These are phyloP conservation scores for Eremophila alpestris DNA, from an alignment of 2,797 vertebrate species.

Conservation along the genomic window DNA sequence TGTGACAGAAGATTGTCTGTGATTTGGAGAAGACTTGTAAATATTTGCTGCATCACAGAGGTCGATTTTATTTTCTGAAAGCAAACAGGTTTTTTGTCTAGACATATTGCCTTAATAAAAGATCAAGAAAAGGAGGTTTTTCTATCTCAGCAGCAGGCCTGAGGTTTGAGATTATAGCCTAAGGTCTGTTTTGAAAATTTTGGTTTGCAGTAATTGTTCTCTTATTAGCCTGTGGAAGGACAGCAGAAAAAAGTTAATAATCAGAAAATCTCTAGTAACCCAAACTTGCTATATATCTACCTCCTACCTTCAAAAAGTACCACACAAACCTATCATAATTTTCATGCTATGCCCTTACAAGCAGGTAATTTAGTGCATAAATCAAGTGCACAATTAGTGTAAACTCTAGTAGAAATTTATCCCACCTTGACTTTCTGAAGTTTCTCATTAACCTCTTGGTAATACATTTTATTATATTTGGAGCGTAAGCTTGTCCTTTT, in stretches of 20 bases:
- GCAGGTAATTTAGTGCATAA: not conserved
- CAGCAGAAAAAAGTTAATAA: not conserved
- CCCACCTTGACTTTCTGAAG: not conserved
- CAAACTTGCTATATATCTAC: not conserved
- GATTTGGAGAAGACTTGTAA: not conserved
- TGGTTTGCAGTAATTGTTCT: not conserved
- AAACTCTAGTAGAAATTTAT: not conserved
- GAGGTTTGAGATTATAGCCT: not conserved
- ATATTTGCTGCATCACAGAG: not conserved
- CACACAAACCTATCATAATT: not conserved
- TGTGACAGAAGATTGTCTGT: not conserved
- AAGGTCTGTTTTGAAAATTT: not conserved
- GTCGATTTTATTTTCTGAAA: not conserved
- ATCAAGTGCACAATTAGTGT: not conserved
- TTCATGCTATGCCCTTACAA: not conserved
- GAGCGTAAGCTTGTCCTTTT: not conserved
- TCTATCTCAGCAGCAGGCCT: not conserved
- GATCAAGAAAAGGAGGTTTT: not conserved
- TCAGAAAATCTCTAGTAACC: not conserved
- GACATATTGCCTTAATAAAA: not conserved
- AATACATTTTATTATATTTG: not conserved
- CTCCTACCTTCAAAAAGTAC: not conserved
- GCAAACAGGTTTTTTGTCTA: not conserved
- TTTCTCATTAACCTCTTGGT: constrained; percentile 8
- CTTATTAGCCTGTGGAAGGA: not conserved